Base-by-base conservation (phyloP, 1,140 invertebrate species). In the Manduca sexta region DNA sequence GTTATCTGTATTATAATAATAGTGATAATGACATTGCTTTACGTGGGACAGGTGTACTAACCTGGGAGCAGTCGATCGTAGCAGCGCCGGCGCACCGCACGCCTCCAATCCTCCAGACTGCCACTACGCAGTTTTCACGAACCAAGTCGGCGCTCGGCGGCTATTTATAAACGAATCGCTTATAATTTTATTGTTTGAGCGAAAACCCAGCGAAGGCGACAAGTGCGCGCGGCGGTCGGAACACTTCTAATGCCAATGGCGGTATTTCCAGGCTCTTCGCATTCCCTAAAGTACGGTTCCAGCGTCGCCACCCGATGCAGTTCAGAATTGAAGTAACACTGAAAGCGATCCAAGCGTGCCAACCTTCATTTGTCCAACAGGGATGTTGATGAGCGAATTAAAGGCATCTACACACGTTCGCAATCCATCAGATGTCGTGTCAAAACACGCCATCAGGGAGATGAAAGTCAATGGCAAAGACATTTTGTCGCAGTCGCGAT, bases 101-200 rank as follows among this genome's bases (percentile, higher is more conserved):
- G 80, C 68, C 60, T 74, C 69, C 64, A 64, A 64, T 53, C 60
- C 62, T 74, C 69, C 71, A 70, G 63, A 66, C 46, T 64, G 47
- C 54, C 58, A 71, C 69, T 67, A 69, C 64, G 51, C 51, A 57
- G 57, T 52, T 57, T 50, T 30, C 49, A 40, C 45, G 49, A 52
- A 13, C 47, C 30, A 38, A 39, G 31, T 54, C 44, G 50, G 34
- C 49, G 48, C 40, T 55, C 54, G 44, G 57, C 50, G 26, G 53
- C 69, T 82, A 82, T 84, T 82, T 82, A 70, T 80, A 83, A 75
- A 61, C 59, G 53, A 52, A 60, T 56, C 60, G 74, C 67, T 78
- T 81, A 84, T 84, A 84, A 83, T 81, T 84, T 84, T 78, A 84
- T 84, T 84, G 78, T 84, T 84, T 82, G 68, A 69, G 63, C 76